Base-by-base conservation (phyloP, 2,113 vertebrate species). In the Nothoprocta perdicaria region DNA sequence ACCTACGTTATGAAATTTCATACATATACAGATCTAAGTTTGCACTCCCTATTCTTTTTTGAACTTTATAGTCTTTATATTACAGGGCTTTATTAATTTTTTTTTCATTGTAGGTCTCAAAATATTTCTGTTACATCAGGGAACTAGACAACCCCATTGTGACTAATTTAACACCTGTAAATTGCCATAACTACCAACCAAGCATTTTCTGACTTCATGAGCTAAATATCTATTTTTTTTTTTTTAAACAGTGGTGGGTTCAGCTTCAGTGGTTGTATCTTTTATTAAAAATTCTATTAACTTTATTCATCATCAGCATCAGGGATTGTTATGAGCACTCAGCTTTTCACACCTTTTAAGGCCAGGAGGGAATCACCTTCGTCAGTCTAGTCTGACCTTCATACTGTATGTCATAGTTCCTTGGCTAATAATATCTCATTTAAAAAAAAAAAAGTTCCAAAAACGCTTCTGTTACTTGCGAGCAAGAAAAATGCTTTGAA, bases 111-210 rank as follows among this genome's bases (percentile, higher is more conserved):
- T 65, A 83, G 91, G 65, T 50, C 66, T 96, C 86, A 73, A 94
- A 94, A 83, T 92, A 78, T 80, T 94, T 90, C 80, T 93, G 74
- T 66, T 88, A 72, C 90, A 89, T 85, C 41, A 72, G 90, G 79
- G 86, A 92, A 66, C 45, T 35, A 33, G 22, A 76, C 29, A 84
- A 77, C 31, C 55, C 93, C 79, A 57, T 55, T 85, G 89, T 87
- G 93, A 35, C 66, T 92, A 79, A 71, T 92, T 90, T 93, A 94
- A 94, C 81, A 85, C 84, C 81, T 91, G 84, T 85, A 95, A 86
- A 94, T 95, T 84, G 73, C 66, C 69, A 92, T 94, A 84, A 86
- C 58, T 95, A 93, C 89, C 80, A 91, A 91, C 1, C 1, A 85
- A 95, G 93, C 52, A 7, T 35, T 78, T 82, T 87, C 91, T 58